Percentiles rank a stretch among this genome's conserved stretches.
Conservation (phyloP, 1,140 invertebrate genomes). For the Oncopeltus fasciatus region DNA sequence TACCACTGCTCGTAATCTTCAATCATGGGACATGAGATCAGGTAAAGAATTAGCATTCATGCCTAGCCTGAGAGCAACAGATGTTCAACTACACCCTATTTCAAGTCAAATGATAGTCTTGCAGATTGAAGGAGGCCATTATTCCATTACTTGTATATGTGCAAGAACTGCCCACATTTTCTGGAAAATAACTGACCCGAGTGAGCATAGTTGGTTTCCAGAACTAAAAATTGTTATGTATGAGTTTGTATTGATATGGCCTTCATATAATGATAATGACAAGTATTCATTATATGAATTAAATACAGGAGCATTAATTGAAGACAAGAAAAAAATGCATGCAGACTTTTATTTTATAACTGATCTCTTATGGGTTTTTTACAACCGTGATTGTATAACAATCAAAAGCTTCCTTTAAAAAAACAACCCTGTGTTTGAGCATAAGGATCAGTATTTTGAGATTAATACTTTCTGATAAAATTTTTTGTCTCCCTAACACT, state of each 20-base stretch:
- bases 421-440: too few species aligned
- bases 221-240: background rate
- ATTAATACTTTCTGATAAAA: too few species aligned
- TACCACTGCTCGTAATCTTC: background rate
- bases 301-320: background rate
- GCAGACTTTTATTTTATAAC: background rate
- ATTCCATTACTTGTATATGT: background rate
- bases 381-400: background rate
- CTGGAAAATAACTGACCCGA: background rate
- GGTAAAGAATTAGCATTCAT: background rate
- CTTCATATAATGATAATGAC: slow-evolving; percentile 1
- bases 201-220: slow-evolving; percentile 1
- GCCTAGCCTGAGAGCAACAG: background rate
- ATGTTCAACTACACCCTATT: background rate
- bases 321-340: background rate
- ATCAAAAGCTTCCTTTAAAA: background rate
- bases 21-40: background rate
- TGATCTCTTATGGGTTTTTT: background rate
- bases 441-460: too few species aligned
- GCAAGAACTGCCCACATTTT: background rate
- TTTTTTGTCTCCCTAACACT: too few species aligned
- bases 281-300: slow-evolving; percentile 2
- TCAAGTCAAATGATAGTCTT: background rate
- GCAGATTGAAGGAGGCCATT: background rate
- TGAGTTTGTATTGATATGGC: background rate